Conservation (phyloP, 2,113 vertebrate genomes). For the Bagarius yarrelli region DNA sequence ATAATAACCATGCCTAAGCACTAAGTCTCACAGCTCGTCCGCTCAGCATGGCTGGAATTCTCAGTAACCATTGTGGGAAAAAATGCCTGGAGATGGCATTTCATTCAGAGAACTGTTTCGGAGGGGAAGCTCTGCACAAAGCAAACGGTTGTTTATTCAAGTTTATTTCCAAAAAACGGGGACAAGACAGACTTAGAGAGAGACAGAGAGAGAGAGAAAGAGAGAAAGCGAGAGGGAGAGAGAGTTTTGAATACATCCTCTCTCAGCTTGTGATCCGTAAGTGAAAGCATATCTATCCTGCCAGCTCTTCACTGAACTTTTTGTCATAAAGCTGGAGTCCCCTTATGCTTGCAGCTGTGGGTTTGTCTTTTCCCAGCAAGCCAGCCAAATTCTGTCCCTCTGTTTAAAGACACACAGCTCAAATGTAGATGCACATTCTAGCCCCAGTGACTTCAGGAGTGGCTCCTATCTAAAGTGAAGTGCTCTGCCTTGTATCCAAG, state of each 20-base stretch:
- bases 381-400: conserved; percentile 79
- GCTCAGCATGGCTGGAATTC: conserved; percentile 70
- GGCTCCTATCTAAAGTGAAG: conserved; percentile 43
- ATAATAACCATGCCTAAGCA: conserved; percentile 13
- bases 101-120: conserved; percentile 76
- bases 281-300: conserved; percentile 74
- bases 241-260: conserved; percentile 80
- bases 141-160: conserved; percentile 86
- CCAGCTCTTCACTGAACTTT: conserved; percentile 80
- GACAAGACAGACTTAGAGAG: conserved; percentile 48
- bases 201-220: conserved; percentile 63
- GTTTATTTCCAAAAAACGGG: conserved; percentile 59
- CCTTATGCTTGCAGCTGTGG: conserved; percentile 80
- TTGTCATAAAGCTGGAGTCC: conserved; percentile 81
- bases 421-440: conserved; percentile 17
- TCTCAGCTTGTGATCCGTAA: conserved; percentile 79
- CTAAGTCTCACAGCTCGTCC: conserved; percentile 65
- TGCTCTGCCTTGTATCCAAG: conserved; percentile 35
- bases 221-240: not conserved
- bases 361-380: conserved; percentile 83
- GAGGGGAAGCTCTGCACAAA: conserved; percentile 75
- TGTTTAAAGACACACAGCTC: conserved; percentile 56
- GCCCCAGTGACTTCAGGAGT: conserved; percentile 24
- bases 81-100: conserved; percentile 78
- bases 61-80: conserved; percentile 85